Conservation (phyloP, 2,797 vertebrate genomes). For the Enteromius radiatus region DNA sequence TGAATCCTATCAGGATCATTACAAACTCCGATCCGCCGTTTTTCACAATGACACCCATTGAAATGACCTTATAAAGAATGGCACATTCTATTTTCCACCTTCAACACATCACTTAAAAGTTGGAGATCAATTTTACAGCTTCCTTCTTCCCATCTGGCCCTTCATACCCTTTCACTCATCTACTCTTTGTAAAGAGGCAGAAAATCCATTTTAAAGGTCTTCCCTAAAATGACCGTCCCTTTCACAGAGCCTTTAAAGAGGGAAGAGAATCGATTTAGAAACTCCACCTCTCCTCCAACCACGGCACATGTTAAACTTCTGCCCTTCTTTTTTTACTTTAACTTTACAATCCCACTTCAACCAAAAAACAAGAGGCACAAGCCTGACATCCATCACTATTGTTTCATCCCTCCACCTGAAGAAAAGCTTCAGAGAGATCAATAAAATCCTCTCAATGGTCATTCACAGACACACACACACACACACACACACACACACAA, state of each 20-base stretch:
- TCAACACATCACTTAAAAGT: constrained; percentile 47
- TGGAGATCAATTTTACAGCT: constrained; percentile 49
- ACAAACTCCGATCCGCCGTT: constrained; percentile 1
- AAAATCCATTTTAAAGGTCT: constrained; percentile 78
- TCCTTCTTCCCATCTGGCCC: constrained; percentile 61
- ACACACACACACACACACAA: constrained; percentile 63
- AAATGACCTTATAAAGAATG: constrained; percentile 49
- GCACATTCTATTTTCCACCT: constrained; percentile 46
- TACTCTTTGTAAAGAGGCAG: constrained; percentile 68
- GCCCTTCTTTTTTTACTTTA: constrained; percentile 19
- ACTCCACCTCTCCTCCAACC: constrained; percentile 59
- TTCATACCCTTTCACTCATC: constrained; percentile 55
- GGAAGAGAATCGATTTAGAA: constrained; percentile 70
- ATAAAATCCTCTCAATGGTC: constrained; percentile 42
- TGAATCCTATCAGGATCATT: constrained; percentile 30
- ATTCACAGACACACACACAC: constrained; percentile 59
- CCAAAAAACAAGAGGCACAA: constrained; percentile 49
- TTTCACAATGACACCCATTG: constrained; percentile 10
- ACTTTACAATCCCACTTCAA: constrained; percentile 17
- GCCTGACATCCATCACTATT: constrained; percentile 31
- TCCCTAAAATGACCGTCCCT: constrained; percentile 66
- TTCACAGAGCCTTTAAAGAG: constrained; percentile 46
- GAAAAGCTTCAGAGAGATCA: constrained; percentile 42
- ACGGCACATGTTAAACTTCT: constrained; percentile 53
- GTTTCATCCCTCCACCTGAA: constrained; percentile 36